Percentiles rank a stretch among this genome's conserved stretches.
These are phyloP conservation scores for Lasioglossum albipes DNA, from an alignment of 1,140 invertebrate species.

Conservation along the genomic window DNA sequence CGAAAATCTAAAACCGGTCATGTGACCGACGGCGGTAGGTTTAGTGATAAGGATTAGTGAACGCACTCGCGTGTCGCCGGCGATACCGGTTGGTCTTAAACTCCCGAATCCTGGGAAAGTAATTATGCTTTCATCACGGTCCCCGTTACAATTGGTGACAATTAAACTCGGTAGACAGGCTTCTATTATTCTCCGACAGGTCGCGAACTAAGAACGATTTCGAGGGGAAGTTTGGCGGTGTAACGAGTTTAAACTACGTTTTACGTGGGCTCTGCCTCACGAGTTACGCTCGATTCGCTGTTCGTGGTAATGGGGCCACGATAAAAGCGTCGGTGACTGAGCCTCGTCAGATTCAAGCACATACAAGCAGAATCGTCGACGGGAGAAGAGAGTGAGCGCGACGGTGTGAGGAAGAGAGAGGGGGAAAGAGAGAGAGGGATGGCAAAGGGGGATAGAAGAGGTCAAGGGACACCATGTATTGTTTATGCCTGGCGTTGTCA, in stretches of 20 bases:
- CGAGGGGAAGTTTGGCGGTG: constrained; percentile 16
- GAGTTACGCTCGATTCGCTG: constrained; percentile 39
- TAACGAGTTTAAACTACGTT: constrained; percentile 37
- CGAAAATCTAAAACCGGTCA: no score
- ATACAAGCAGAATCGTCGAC: background rate
- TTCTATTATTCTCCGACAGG: constrained; percentile 27
- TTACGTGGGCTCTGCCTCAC: background rate
- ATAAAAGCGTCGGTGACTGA: background rate
- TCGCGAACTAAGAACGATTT: constrained; percentile 27
- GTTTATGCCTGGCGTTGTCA: constrained; percentile 64
- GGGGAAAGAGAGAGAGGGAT: no score
- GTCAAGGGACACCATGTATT: constrained; percentile 69
- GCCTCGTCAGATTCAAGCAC: constrained; percentile 19
- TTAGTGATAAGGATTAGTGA: background rate
- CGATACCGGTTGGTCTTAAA: constrained; percentile 54
- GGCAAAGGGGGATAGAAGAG: constrained; percentile 16
- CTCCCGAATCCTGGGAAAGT: constrained; percentile 44
- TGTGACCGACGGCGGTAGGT: no score
- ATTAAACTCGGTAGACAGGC: constrained; percentile 44
- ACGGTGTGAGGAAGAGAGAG: background rate
- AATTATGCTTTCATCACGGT: constrained; percentile 52
- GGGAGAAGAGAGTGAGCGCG: background rate
- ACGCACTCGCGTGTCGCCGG: background rate
- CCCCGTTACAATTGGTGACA: constrained; percentile 42
- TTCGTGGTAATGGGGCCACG: constrained; percentile 11